These are phyloP conservation scores for Sitta carolinensis DNA, from an alignment of 2,797 vertebrate genomes.

Conservation along the genomic window DNA sequence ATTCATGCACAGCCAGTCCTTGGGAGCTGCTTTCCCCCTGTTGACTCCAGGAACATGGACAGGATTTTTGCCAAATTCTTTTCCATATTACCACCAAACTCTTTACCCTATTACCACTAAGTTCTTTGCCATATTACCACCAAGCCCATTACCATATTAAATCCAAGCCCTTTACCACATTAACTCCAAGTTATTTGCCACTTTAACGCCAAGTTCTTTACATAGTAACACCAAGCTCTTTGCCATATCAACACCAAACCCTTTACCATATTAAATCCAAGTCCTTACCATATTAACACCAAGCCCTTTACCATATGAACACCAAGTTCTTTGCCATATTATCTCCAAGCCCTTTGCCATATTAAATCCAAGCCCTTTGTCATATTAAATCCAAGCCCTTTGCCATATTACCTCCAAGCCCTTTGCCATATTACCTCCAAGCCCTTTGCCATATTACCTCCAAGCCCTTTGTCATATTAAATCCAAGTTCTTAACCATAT, in stretches of 20 bases:
- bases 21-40: background rate
- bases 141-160: background rate
- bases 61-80: background rate
- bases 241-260: background rate
- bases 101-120: background rate
- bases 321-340: background rate
- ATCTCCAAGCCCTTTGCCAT: too few species aligned
- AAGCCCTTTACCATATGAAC: background rate
- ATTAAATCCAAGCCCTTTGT: background rate
- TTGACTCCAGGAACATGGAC: background rate
- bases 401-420: fast-evolving
- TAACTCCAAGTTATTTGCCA: background rate
- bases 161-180: background rate
- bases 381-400: too few species aligned
- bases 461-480: background rate
- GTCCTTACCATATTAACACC: background rate
- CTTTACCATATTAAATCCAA: too few species aligned
- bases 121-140: too few species aligned
- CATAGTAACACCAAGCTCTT: fast-evolving
- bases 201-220: fast-evolving
- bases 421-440: background rate
- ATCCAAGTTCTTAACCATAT: background rate
- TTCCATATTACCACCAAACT: background rate
- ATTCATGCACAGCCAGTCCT: background rate
- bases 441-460: fast-evolving